Conservation (phyloP, 2,797 vertebrate species). For the Anniella stebbinsi region DNA sequence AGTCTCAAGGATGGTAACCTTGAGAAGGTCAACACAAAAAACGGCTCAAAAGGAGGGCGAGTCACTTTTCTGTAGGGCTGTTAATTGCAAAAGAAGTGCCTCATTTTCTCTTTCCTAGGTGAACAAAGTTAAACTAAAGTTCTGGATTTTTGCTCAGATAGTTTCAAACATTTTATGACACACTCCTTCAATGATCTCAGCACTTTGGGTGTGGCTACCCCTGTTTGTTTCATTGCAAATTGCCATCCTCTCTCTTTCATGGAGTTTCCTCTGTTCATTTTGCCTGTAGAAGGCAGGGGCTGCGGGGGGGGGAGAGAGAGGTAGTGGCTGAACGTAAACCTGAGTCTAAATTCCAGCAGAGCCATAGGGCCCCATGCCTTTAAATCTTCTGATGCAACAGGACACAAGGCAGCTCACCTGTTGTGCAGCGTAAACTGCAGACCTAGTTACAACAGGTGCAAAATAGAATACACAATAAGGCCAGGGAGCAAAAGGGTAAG, state of each 20-base stretch:
- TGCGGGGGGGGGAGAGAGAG: too few species aligned
- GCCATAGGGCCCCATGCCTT: neutral
- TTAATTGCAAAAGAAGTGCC: constrained; percentile 3
- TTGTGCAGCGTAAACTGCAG: neutral
- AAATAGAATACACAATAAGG: neutral
- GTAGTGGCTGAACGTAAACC: neutral
- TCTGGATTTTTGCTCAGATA: neutral
- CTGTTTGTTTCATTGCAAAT: neutral
- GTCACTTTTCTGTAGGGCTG: neutral
- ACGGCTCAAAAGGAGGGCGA: neutral
- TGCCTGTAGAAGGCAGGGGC: neutral
- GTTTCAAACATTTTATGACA: neutral
- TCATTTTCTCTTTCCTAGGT: too few species aligned
- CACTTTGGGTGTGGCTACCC: neutral
- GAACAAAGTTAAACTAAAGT: neutral
- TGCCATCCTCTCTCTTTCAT: neutral
- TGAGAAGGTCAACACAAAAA: constrained; percentile 39
- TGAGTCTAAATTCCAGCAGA: neutral
- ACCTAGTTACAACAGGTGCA: neutral
- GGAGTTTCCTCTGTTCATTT: neutral
- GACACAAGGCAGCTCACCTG: neutral
- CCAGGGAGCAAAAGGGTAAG: neutral
- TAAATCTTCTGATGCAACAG: neutral
- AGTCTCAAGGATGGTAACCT: constrained; percentile 6
- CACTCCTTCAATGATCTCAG: neutral